Conservation (phyloP, 2,113 vertebrate genomes). For the Amphilophus citrinellus region DNA sequence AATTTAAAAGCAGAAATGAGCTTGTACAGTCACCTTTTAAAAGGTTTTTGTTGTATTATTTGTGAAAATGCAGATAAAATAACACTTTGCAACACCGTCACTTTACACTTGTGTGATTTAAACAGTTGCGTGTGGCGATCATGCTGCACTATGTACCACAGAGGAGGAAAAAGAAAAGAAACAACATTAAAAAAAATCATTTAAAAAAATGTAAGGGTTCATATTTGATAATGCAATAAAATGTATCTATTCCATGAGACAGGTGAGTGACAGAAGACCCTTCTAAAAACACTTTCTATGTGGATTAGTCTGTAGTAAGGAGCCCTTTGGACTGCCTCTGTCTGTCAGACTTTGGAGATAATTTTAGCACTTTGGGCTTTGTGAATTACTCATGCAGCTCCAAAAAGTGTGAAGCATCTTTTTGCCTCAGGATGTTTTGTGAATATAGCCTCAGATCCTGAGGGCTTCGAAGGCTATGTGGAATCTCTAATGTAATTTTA, state of each 20-base stretch:
- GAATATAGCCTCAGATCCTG: background rate
- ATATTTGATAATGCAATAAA: background rate
- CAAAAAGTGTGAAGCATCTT: background rate
- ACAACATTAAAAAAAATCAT: background rate
- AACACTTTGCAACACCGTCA: background rate
- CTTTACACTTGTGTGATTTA: background rate
- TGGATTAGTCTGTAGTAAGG: background rate
- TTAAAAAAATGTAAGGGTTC: background rate
- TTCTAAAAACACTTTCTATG: background rate
- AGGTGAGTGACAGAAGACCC: background rate
- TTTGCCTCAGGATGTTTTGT: background rate
- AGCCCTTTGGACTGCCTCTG: background rate
- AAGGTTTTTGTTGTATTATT: background rate
- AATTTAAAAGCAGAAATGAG: background rate
- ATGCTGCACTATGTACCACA: background rate
- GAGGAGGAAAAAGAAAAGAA: background rate
- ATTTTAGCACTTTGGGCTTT: slow-evolving; percentile 4
- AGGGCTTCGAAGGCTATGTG: background rate
- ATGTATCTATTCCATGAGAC: background rate
- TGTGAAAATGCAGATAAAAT: background rate
- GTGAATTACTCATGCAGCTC: slow-evolving; percentile 7
- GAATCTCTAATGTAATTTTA: background rate
- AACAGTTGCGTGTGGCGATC: background rate
- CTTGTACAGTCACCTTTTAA: background rate
- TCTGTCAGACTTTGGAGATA: slow-evolving; percentile 14